Evolutionary conservation across 2,113 vertebrate species (phyloP).

Genomic region (Callocephalon fimbriatum): DNA sequence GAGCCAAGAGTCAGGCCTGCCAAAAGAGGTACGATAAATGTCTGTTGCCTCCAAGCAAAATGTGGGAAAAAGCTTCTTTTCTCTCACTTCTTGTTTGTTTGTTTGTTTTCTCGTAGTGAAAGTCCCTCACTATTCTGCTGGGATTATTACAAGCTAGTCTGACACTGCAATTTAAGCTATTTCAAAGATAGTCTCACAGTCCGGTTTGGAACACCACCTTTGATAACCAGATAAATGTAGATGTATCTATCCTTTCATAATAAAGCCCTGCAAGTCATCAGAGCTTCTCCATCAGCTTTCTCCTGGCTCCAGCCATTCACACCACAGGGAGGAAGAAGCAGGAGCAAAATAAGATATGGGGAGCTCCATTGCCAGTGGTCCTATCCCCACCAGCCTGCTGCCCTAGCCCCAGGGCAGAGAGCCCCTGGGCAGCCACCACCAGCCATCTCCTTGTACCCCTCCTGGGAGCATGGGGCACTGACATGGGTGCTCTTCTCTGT

Average conservation of each 20-base stretch:
- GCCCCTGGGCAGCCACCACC: accelerated
- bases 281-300: neutral
- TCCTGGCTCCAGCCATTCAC: neutral
- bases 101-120: conserved; percentile 56
- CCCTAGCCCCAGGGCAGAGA: neutral
- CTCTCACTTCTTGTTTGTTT: conserved; percentile 47
- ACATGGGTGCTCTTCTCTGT: accelerated
- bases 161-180: neutral
- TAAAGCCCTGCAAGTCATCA: neutral
- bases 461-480: accelerated
- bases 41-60: conserved; percentile 58
- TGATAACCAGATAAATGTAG: neutral
- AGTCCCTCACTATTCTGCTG: conserved; percentile 2
- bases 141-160: neutral
- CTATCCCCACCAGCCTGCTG: neutral
- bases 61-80: conserved; percentile 47
- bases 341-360: neutral
- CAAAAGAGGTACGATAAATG: conserved; percentile 59
- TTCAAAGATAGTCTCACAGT: neutral
- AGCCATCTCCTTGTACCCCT: neutral
- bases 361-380: neutral
- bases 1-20: conserved; percentile 43
- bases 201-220: neutral
- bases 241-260: neutral
- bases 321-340: neutral